A percentile compares a stretch with the other conserved stretches of the same genome.
Conservation (phyloP, 2,888 invertebrate genomes). For the Macaria notata region DNA sequence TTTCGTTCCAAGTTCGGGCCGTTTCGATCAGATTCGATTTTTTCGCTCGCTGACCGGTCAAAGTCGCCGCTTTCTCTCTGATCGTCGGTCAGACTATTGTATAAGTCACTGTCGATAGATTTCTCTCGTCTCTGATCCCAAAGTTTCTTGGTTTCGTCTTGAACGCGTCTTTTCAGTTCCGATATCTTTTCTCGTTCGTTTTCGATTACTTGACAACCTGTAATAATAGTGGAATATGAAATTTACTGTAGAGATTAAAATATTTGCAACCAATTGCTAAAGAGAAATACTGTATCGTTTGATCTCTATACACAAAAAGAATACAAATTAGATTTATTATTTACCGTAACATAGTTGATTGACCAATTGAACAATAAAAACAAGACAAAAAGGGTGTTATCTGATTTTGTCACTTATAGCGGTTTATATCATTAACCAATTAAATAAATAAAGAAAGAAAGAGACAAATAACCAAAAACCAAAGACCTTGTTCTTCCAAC, state of each 20-base stretch:
- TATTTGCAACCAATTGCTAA: too few species aligned
- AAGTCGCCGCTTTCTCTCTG: constrained; percentile 27
- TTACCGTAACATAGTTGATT: too few species aligned
- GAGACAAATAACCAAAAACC: too few species aligned
- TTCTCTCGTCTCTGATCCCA: constrained; percentile 85
- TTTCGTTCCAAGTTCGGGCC: constrained; percentile 15
- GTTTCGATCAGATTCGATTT: constrained; percentile 22
- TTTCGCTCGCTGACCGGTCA: constrained; percentile 23
- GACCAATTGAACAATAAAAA: too few species aligned
- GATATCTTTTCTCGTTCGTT: constrained; percentile 94
- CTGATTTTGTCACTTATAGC: too few species aligned
- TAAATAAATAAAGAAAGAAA: too few species aligned
- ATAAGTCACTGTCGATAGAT: constrained; percentile 54
- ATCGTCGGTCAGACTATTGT: constrained; percentile 42
- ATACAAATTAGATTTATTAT: too few species aligned
- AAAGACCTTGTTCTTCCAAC: constrained; percentile 96
- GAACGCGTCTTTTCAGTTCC: constrained; percentile 92
- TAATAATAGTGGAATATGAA: not conserved
- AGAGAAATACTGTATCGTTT: too few species aligned
- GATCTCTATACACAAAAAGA: too few species aligned
- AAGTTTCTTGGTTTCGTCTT: constrained; percentile 93
- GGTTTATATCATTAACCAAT: too few species aligned
- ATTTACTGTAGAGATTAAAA: too few species aligned
- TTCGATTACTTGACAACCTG: constrained; percentile 95
- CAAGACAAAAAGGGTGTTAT: too few species aligned